Evolutionary conservation across 2,797 vertebrate genomes (phyloP).

Genomic region (Phataginus tetradactyla): DNA sequence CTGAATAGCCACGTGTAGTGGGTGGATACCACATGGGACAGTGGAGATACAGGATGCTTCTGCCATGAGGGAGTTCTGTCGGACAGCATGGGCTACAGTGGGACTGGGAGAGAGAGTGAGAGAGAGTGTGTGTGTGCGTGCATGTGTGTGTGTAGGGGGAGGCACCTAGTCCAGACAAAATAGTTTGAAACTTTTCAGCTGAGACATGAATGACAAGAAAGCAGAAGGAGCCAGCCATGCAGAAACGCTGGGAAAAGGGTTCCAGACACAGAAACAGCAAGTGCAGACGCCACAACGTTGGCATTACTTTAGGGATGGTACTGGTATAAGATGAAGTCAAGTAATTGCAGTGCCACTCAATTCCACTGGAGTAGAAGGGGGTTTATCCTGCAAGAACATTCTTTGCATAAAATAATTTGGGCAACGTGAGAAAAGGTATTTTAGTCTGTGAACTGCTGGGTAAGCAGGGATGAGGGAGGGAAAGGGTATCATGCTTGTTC

Average conservation of each 20-base stretch:
- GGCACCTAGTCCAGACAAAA: not conserved
- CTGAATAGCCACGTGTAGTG: not conserved
- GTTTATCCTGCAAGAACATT: not conserved
- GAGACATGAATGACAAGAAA: not conserved
- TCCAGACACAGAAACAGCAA: not conserved
- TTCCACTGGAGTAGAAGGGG: not conserved
- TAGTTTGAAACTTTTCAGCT: not conserved
- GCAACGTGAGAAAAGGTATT: not conserved
- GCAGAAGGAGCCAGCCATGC: not conserved
- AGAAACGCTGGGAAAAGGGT: not conserved
- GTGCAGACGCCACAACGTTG: not conserved
- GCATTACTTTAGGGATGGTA: not conserved
- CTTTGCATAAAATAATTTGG: not conserved
- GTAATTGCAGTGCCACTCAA: not conserved
- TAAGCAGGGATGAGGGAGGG: not conserved
- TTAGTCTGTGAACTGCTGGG: not conserved
- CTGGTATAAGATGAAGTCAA: not conserved
- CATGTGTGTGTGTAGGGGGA: no score
- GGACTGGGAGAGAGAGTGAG: not conserved
- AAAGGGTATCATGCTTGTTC: not conserved
- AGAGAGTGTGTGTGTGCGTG: no score
- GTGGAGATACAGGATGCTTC: not conserved
- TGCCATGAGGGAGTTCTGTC: not conserved
- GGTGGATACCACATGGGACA: accelerated
- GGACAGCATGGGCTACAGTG: accelerated